Evolutionary conservation across 2,113 vertebrate genomes (phyloP), one percentile per base, ranked within the genome.

Genomic region (Melanerpes aurifrons): DNA sequence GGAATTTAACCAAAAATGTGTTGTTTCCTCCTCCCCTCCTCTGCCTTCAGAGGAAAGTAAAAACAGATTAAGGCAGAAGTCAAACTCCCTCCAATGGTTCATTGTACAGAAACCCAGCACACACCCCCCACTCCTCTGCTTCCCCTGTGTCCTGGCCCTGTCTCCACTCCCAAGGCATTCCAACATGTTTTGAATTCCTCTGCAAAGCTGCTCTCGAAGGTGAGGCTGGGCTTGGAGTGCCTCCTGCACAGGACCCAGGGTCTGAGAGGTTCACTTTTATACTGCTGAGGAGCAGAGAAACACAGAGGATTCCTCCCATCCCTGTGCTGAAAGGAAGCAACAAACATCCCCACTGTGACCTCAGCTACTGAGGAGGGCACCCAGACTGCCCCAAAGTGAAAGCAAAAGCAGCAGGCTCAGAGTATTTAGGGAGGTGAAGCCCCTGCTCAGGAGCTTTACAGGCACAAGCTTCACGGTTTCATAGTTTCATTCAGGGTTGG

Each of bases 141-240:
- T 91, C 87, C 90, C 92, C 73, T 72, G 63, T 67, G 91, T 66
- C 81, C 92, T 86, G 40, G 68, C 91, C 80, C 5, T 6, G 40
- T 45, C 62, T 94, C 93, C 94, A 94, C 94, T 94, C 85, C 95
- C 93, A 86, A 83, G 91, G 83, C 94, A 96, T 96, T 96, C 95
- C 93, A 96, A 54, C 94, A 95, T 96, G 88, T 88, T 86, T 93
- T 0, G 58, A 83, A 96, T 96, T 95, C 95, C 87, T 91, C 79
- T 57, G 69, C 62, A 62, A 61, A 86, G 76, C 48, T 91, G 85
- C 82, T 90, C 79, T 69, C 82, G 37, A 63, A 96, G 93, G 94
- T 95, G 93, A 92, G 87, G 83, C 8, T 18, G 67, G 73, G 43
- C 26, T 92, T 18, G n/a, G 56, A 87, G 89, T 1, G 45, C 71